Evolutionary conservation across 2,113 vertebrate species (phyloP).

Genomic region (Glareola pratincola): DNA sequence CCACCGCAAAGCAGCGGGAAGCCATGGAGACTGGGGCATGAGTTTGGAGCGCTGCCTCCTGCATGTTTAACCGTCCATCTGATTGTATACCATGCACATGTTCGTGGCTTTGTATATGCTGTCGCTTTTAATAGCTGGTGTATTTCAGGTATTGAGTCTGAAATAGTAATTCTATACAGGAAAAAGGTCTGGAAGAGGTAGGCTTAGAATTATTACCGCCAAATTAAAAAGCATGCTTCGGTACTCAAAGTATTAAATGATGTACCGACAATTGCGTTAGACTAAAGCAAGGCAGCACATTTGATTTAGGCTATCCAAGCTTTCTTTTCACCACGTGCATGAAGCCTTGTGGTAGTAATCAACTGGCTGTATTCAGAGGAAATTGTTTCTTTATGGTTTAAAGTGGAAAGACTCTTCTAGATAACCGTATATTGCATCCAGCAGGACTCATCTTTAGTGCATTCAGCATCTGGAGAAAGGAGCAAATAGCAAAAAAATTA

Average conservation of each 20-base stretch:
- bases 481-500: not conserved
- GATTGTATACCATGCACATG: not conserved
- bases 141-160: not conserved
- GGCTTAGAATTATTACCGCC: not conserved
- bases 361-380: not conserved
- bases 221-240: not conserved
- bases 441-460: not conserved
- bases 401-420: not conserved
- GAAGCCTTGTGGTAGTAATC: not conserved
- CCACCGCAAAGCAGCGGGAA: not conserved
- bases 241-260: not conserved
- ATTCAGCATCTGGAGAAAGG: not conserved
- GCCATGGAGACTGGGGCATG: not conserved
- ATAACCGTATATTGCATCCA: not conserved
- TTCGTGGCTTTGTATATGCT: not conserved
- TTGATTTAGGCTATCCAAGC: not conserved
- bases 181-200: not conserved
- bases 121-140: not conserved
- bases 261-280: not conserved
- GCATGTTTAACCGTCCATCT: not conserved
- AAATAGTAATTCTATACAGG: fast-evolving
- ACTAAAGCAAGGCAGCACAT: not conserved
- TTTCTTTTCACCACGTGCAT: not conserved
- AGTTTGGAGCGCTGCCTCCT: not conserved
- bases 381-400: conserved; percentile 12